A percentile compares a stretch with the other conserved stretches of the same genome.
These are phyloP conservation scores for Leucoptera coffeella DNA, from an alignment of 2,888 invertebrate species.

Conservation along the genomic window DNA sequence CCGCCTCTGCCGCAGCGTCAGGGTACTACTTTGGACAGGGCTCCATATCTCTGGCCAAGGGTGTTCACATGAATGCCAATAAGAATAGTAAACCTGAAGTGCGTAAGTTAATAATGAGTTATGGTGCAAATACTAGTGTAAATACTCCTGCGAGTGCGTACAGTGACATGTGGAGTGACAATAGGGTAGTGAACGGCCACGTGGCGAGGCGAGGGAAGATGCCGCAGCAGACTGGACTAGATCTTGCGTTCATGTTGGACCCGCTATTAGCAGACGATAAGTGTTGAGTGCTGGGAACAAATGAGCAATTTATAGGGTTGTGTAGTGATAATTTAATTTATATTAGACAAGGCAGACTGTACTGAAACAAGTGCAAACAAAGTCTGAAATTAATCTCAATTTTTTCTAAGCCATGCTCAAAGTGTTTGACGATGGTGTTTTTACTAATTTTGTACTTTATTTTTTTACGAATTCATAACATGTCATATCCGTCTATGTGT, in stretches of 20 bases:
- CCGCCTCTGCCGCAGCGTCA: constrained; percentile 17
- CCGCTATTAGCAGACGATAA: constrained; percentile 45
- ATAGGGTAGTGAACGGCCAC: constrained; percentile 26
- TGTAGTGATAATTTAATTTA: constrained; percentile 43
- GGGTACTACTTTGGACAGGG: constrained; percentile 25
- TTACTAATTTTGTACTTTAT: no score
- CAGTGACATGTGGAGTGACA: constrained; percentile 6
- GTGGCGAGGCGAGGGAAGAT: constrained; percentile 9
- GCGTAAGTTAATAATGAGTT: constrained; percentile 43
- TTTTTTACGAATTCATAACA: no score
- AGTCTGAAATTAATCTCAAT: no score
- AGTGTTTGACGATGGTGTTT: no score
- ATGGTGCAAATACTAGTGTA: constrained; percentile 18
- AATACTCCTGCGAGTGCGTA: constrained; percentile 9
- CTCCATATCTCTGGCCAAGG: constrained; percentile 28
- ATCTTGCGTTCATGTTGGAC: constrained; percentile 37
- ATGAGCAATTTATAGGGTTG: constrained; percentile 29
- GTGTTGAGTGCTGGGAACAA: constrained; percentile 20
- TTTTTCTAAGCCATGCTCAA: no score
- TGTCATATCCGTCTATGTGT: no score
- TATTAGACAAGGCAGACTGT: no score
- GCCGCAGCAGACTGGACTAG: constrained; percentile 20
- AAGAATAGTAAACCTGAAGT: constrained; percentile 41
- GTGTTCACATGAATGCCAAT: constrained; percentile 34
- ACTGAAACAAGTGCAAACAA: no score